phyloP scores from a whole-genome alignment of 2,888 invertebrate species.

The Pandemis heparana region DNA sequence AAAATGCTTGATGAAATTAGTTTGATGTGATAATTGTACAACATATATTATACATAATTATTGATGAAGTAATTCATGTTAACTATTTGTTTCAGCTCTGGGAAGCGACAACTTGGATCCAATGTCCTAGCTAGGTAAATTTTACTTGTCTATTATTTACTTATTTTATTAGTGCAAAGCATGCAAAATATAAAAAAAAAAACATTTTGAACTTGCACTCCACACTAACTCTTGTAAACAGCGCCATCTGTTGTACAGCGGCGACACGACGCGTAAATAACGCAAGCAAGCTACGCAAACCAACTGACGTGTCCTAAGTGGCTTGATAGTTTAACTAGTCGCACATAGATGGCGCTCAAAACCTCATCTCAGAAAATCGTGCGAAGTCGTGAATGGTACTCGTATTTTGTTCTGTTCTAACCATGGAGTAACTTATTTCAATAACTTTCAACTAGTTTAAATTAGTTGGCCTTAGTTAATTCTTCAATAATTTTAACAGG shows the following conservation, averaged over 20 bases:
- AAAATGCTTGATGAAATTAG: constrained; percentile 13
- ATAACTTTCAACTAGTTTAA: too few relatives aligned
- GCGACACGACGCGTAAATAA: constrained; percentile 33
- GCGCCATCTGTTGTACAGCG: constrained; percentile 62
- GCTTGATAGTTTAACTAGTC: constrained; percentile 21
- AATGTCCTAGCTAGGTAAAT: constrained; percentile 94
- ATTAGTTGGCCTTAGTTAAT: too few relatives aligned
- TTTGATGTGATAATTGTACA: not conserved
- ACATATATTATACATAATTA: not conserved
- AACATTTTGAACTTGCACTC: not conserved
- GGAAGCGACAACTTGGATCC: constrained; percentile 92
- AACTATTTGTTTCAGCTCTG: constrained; percentile 88
- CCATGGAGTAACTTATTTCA: too few relatives aligned
- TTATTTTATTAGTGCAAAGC: not conserved
- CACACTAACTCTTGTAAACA: not conserved
- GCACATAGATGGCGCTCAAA: constrained; percentile 57
- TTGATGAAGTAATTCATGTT: constrained; percentile 28
- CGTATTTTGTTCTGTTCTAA: too few relatives aligned
- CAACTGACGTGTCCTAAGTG: not conserved
- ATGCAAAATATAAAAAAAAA: not conserved
- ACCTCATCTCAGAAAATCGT: not conserved
- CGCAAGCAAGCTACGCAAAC: not conserved
- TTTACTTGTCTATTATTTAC: constrained; percentile 3
- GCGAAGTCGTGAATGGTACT: not conserved
- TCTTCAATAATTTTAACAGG: not conserved